Evolutionary conservation across 2,797 vertebrate genomes (phyloP).

Genomic region (Peromyscus nudipes): DNA sequence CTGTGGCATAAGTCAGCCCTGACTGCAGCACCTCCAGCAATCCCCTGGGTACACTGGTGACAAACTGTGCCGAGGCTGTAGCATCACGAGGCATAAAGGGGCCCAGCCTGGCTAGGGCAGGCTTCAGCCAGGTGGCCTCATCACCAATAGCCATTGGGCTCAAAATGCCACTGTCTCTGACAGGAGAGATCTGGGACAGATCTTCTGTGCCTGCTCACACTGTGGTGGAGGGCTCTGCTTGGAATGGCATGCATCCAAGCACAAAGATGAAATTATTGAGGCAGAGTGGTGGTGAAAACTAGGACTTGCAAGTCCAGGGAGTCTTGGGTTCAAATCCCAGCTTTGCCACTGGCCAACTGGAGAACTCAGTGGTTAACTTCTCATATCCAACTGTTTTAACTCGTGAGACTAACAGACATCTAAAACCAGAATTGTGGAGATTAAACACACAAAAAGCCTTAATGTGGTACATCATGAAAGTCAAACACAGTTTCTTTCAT

Average conservation of each 20-base stretch:
- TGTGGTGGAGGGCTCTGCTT: not conserved
- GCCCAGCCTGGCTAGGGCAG: not conserved
- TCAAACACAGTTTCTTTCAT: not conserved
- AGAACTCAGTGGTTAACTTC: not conserved
- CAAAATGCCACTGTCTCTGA: not conserved
- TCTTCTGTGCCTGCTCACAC: not conserved
- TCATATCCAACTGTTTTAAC: not conserved
- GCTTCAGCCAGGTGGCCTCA: too few relatives aligned
- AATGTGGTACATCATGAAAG: not conserved
- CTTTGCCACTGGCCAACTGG: accelerated
- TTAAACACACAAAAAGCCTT: not conserved
- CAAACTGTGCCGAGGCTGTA: not conserved
- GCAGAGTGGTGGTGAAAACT: not conserved
- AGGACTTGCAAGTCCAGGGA: not conserved
- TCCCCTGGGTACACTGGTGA: not conserved
- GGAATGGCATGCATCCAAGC: not conserved
- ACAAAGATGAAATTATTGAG: accelerated
- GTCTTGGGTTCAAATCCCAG: not conserved
- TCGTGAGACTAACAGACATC: not conserved
- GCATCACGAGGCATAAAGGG: too few relatives aligned
- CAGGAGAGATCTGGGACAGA: not conserved
- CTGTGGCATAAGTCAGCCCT: accelerated
- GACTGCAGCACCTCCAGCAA: not conserved
- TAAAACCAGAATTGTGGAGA: not conserved
- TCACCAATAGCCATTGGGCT: not conserved